phyloP scores from a whole-genome alignment of 2,888 invertebrate species.

The Ennomos erosarius region DNA sequence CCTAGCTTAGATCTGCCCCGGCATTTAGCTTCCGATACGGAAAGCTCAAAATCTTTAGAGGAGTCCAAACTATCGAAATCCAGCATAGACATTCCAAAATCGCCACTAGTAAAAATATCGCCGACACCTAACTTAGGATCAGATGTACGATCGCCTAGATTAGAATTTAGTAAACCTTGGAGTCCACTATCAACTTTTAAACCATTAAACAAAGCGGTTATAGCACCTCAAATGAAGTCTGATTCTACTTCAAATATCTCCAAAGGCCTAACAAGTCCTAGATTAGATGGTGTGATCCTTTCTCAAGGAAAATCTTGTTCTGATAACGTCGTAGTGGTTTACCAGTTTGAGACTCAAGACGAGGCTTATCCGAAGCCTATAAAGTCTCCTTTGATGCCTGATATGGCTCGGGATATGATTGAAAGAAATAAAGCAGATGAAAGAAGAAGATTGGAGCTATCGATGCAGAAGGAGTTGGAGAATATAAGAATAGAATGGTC shows the following conservation, averaged over 20 bases:
- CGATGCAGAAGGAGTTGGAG: conserved; percentile 81
- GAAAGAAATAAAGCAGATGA: conserved; percentile 76
- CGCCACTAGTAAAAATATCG: conserved; percentile 65
- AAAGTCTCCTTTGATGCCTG: conserved; percentile 70
- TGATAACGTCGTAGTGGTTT: conserved; percentile 78
- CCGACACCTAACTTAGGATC: conserved; percentile 49
- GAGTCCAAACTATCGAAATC: conserved; percentile 49
- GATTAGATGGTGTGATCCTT: conserved; percentile 75
- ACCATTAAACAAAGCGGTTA: conserved; percentile 59
- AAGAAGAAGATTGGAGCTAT: conserved; percentile 70
- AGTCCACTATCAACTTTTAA: conserved; percentile 72
- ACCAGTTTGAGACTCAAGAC: conserved; percentile 76
- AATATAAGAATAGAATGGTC: conserved; percentile 84
- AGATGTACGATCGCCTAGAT: conserved; percentile 33
- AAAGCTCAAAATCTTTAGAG: conserved; percentile 64
- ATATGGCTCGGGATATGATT: conserved; percentile 73
- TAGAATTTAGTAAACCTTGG: conserved; percentile 70
- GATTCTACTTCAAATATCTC: conserved; percentile 59
- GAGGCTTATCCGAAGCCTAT: conserved; percentile 60
- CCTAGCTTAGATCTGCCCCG: conserved; percentile 70
- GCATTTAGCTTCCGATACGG: conserved; percentile 64
- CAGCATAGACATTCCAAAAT: conserved; percentile 55
- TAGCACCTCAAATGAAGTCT: conserved; percentile 62
- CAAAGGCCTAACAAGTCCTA: conserved; percentile 65
- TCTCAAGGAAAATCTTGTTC: conserved; percentile 77